Evolutionary conservation across 2,888 invertebrate species (phyloP), one percentile per base, ranked within the genome.

Genomic region (Drosophila fulvimacula): DNA sequence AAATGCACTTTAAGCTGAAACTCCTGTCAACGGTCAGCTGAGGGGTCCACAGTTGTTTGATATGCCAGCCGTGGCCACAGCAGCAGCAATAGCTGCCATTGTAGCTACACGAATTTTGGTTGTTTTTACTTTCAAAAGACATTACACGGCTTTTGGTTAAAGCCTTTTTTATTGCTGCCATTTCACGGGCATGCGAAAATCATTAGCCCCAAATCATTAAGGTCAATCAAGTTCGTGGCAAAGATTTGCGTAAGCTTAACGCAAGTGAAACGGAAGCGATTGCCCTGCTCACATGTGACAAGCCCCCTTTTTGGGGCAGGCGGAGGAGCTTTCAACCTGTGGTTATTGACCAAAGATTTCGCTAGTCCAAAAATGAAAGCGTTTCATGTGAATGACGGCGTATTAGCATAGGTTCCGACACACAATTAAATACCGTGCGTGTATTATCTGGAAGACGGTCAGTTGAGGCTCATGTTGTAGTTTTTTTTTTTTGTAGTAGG

Each of bases 11-110:
- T 73, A 70, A 79, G 69, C 68, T 63, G 88, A 57, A 70, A 60
- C 72, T 83, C 74, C 84, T 88, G 89, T 83, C 89, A 84, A 64
- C 83, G 83, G 80, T 83, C 86, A 79, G 79, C 79, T 69, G 49
- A 30, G 73, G 80, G 77, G 65, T 51, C 67, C 69, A 64, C 88
- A 88, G 82, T 88, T 88, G 83, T 73, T 85, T 88, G 82, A 85
- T 73, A 79, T 85, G 82, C 75, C 67, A 83, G 46, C 70, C 49
- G 56, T 62, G 41, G 39, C 42, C 11, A 24, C 59, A 27, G 34
- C 69, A 58, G 30, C 42, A n/a, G 13, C 63, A 34, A 32, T 55
- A 58, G 56, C 76, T 74, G 72, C 76, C 69, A 63, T 58, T 66
- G 67, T 73, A 53, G 46, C 55, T 67, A 77, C 73, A 86, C 65